Evolutionary conservation across 2,113 vertebrate species (phyloP), one percentile per base, ranked within the genome.

Genomic region (Brienomyrus brachyistius): DNA sequence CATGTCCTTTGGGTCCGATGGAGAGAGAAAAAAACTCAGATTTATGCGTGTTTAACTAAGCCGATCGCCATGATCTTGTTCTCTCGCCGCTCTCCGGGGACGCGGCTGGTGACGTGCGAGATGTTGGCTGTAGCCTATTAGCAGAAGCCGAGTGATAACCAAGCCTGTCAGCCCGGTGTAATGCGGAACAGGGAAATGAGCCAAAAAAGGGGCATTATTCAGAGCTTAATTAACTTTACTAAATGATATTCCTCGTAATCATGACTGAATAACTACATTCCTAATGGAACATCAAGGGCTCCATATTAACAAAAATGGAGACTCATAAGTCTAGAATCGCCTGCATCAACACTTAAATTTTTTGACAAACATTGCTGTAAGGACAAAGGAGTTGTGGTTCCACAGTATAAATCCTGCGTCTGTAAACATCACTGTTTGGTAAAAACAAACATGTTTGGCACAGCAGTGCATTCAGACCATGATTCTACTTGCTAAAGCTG

Each of bases 201-300:
- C 62, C 35, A 90, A 90, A 91, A 90, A 88, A 82, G 80, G 88
- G 40, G 77, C 84, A 90, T 91, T 86, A 91, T 92, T 90, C 89
- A 51, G 56, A 80, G 51, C 70, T 52, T 88, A 77, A 90, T 87
- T 91, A 90, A 90, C 91, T 91, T 86, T 77, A 50, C 90, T 62
- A 91, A 89, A 86, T 87, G 74, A 91, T 90, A 77, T 90, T 54
- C 84, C 51, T 52, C 31, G 85, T 56, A 89, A 90, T 89, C 89
- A 77, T 86, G 88, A 86, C 70, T 80, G 82, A 90, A 88, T 88
- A 88, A 83, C 86, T 89, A 90, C 88, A 88, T 35, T 88, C 54
- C 50, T 90, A 91, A 90, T 88, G 89, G 51, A 80, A 13, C 83
- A 40, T 48, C 13, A 80, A 83, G 70, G 11, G n/a, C 7, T 10